phyloP scores from a whole-genome alignment of 1,140 invertebrate genomes.

The Drosophila bipectinata region DNA sequence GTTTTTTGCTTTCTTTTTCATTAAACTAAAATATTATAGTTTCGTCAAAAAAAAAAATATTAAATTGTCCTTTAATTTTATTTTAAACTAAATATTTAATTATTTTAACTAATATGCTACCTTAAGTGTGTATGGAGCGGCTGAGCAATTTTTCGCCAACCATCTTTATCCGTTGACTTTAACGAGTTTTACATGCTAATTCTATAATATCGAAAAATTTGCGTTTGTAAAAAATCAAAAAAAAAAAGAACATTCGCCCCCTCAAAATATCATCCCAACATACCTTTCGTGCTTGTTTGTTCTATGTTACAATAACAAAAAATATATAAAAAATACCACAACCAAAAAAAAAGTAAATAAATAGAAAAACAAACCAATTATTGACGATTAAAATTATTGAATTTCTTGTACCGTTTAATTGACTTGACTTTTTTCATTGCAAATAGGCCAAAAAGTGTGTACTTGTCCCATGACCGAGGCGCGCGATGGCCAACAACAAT shows the following conservation, averaged over 20 bases:
- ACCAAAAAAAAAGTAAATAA: constrained; percentile 28
- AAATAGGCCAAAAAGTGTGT: constrained; percentile 84
- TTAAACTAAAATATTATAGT: too few species aligned
- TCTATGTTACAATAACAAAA: constrained; percentile 56
- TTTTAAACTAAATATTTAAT: neutral
- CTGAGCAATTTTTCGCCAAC: constrained; percentile 31
- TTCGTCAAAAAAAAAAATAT: too few species aligned
- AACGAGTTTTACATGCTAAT: constrained; percentile 41
- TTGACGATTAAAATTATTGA: constrained; percentile 63
- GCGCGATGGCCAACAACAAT: constrained; percentile 84
- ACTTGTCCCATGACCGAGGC: constrained; percentile 84
- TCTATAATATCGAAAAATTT: constrained; percentile 25
- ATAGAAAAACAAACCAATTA: constrained; percentile 56
- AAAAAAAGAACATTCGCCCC: constrained; percentile 11
- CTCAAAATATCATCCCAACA: constrained; percentile 7
- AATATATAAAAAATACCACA: constrained; percentile 9
- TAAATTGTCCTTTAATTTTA: too few species aligned
- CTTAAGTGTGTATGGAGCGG: constrained; percentile 40
- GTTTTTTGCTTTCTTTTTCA: neutral
- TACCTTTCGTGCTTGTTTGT: constrained; percentile 60
- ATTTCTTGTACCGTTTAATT: constrained; percentile 81
- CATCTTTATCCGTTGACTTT: constrained; percentile 28
- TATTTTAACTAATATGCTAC: neutral
- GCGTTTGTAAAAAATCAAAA: constrained; percentile 36
- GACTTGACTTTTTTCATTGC: constrained; percentile 84